Evolutionary conservation across 2,797 vertebrate species (phyloP), one percentile per base, ranked within the genome.

Genomic region (Periparus ater): DNA sequence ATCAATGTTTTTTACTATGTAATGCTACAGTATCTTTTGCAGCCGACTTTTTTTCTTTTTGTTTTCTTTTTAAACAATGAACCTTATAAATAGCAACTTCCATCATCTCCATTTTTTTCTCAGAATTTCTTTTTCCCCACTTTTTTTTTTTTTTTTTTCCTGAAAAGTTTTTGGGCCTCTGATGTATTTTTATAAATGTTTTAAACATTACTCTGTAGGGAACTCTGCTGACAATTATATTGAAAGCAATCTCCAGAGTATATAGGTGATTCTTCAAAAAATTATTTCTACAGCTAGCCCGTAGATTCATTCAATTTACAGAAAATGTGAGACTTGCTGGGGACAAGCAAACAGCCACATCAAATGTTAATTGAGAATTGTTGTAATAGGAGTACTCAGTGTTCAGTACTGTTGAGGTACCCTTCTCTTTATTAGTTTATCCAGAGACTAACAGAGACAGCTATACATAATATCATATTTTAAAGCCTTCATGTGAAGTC

Each of bases 401-500:
- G 7, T 60, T 79, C 13, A 32, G 23, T 40, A 45, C 15, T 36
- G 13, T 17, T 0, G 0, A 55, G 27, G 10, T 42, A 74, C 4
- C 5, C 26, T 61, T 76, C 26, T 50, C 7, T 71, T 54, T 75
- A 42, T 79, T 44, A 29, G 42, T 42, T 85, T 79, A 40, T 61
- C 23, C 23, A 76, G 9, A 22, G 9, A 65, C 22, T 19, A 70
- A 12, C 17, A 32, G 45, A 72, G 87, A 73, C 7, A 30, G 9
- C 19, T 32, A 18, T 6, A 75, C 1, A 4, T 32, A 82, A 53
- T 82, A 17, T 7, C 11, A 20, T 57, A 18, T 65, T 76, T 70
- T 75, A 68, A 88, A 60, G 22, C 21, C 8, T 53, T 61, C 11
- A 13, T 40, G 6, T 68, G 25, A 93, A 48, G 11, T 42, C 32